Conservation (phyloP, 2,888 invertebrate species). For the Argynnis bischoffii region DNA sequence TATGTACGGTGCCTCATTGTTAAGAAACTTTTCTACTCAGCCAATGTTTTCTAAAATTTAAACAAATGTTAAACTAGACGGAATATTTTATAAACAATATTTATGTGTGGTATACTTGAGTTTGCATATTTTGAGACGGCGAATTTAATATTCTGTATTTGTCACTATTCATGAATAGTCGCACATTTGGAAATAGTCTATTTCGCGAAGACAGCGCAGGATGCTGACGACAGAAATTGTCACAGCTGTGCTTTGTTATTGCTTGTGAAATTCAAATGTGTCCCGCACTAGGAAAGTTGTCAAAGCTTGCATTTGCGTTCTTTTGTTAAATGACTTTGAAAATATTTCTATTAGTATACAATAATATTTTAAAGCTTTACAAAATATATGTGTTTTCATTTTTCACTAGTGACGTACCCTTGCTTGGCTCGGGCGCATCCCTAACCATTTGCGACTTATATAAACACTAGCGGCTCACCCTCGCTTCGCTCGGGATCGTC, state of each 20-base stretch:
- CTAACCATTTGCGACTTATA: too few species aligned
- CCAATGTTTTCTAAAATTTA: not conserved
- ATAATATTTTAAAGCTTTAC: not conserved
- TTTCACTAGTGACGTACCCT: too few species aligned
- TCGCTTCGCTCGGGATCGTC: too few species aligned
- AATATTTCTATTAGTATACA: not conserved
- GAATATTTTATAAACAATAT: constrained; percentile 9
- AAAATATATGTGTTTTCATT: not conserved
- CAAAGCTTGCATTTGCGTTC: constrained; percentile 25
- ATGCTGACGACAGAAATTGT: constrained; percentile 38
- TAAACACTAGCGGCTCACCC: too few species aligned
- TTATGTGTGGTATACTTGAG: constrained; percentile 21
- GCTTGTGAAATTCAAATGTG: constrained; percentile 35
- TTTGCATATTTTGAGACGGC: constrained; percentile 32
- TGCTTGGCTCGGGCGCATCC: too few species aligned
- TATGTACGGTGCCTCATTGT: too few species aligned
- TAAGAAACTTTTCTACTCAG: not conserved
- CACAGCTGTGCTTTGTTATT: constrained; percentile 39
- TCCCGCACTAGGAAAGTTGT: constrained; percentile 32
- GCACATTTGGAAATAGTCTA: constrained; percentile 27
- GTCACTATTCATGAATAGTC: constrained; percentile 32
- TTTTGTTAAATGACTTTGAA: constrained; percentile 10
- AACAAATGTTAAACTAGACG: not conserved
- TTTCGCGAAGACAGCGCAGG: constrained; percentile 29
- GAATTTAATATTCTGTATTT: constrained; percentile 39